phyloP scores from a whole-genome alignment of 2,113 vertebrate genomes.

The Takifugu bimaculatus region DNA sequence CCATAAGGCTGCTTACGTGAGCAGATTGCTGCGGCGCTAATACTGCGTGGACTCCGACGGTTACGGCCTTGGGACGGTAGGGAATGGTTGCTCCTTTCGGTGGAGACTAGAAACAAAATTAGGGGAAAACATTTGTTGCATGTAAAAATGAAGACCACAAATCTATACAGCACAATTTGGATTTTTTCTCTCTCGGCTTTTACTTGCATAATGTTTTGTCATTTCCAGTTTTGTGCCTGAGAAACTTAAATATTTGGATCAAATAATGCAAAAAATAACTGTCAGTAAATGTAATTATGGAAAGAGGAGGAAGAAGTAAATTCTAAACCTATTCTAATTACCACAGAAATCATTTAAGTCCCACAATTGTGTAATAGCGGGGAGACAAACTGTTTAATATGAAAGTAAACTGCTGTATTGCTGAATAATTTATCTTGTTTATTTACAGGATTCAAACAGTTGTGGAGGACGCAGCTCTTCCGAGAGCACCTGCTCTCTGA shows the following conservation, averaged over 20 bases:
- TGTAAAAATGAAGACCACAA: no score
- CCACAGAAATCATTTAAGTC: no score
- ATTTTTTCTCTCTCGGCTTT: no score
- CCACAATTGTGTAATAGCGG: no score
- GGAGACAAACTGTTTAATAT: no score
- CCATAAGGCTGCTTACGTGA: slow-evolving; percentile 77
- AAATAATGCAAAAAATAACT: slow-evolving; percentile 2
- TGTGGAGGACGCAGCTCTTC: no score
- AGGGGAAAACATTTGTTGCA: slow-evolving; percentile 11
- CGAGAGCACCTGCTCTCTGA: no score
- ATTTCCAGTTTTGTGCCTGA: no score
- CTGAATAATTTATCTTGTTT: not conserved
- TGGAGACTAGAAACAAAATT: slow-evolving; percentile 79
- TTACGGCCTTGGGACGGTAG: slow-evolving; percentile 85
- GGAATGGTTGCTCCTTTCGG: slow-evolving; percentile 92
- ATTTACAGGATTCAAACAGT: not conserved
- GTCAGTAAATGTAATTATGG: not conserved
- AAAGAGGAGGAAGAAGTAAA: not conserved
- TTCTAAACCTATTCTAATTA: not conserved
- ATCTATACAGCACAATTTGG: no score
- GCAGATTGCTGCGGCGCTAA: slow-evolving; percentile 83
- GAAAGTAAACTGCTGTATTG: not conserved
- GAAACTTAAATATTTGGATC: not conserved
- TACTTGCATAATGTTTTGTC: no score
- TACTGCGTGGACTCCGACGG: slow-evolving; percentile 83